phyloP scores from a whole-genome alignment of 2,113 vertebrate genomes.

The Cynopterus brachyotis region DNA sequence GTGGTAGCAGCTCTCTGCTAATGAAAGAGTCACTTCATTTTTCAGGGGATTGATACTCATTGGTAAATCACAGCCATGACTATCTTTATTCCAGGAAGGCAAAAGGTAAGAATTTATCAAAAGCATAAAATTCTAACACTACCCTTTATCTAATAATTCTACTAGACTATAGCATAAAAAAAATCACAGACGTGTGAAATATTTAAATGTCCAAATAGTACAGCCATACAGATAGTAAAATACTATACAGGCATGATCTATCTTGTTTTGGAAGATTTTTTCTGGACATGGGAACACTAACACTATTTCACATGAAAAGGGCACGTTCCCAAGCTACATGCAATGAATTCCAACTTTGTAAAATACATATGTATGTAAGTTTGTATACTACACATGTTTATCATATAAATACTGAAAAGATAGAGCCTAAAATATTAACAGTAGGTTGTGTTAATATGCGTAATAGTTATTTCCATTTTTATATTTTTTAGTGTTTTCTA shows the following conservation, averaged over 20 bases:
- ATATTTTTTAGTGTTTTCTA: neutral
- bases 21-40: conserved; percentile 39
- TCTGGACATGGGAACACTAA: neutral
- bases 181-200: neutral
- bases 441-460: neutral
- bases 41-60: conserved; percentile 12
- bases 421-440: neutral
- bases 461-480: neutral
- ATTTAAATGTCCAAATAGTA: neutral
- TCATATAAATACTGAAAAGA: neutral
- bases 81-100: neutral
- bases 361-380: neutral
- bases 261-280: neutral
- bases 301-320: neutral
- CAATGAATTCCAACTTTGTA: neutral
- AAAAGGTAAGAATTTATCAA: neutral
- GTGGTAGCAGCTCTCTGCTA: neutral
- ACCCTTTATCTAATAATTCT: conserved; percentile 14
- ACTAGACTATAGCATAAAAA: neutral
- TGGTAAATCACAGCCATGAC: neutral
- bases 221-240: neutral
- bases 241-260: neutral
- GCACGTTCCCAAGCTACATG: neutral
- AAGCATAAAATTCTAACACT: neutral
- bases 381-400: neutral